Percentiles rank a stretch among this genome's conserved stretches.
These are phyloP conservation scores for Ernsta delagoae DNA, from an alignment of 2,888 invertebrate species.

Conservation along the genomic window DNA sequence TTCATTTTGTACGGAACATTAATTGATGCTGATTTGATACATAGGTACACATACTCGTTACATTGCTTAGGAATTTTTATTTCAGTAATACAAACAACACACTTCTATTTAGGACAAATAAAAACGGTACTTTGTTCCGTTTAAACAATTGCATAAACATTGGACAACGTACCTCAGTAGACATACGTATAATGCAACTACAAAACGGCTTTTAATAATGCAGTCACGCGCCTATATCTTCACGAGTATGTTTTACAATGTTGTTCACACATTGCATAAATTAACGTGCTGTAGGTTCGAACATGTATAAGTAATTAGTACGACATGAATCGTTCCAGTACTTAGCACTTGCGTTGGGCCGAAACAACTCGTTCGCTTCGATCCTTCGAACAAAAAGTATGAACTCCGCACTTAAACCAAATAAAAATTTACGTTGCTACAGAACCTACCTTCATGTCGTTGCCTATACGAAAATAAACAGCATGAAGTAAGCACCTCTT, in stretches of 20 bases:
- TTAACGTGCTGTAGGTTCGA: constrained; percentile 56
- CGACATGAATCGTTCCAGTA: constrained; percentile 34
- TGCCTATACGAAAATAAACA: too few relatives aligned
- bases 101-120: constrained; percentile 43
- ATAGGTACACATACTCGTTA: too few relatives aligned
- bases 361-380: constrained; percentile 7
- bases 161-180: constrained; percentile 5
- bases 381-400: neutral
- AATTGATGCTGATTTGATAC: too few relatives aligned
- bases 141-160: constrained; percentile 54
- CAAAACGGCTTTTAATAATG: constrained; percentile 57
- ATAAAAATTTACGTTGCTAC: neutral
- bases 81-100: constrained; percentile 6
- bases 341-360: constrained; percentile 11
- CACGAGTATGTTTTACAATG: constrained; percentile 70
- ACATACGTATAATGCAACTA: constrained; percentile 1
- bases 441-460: too few relatives aligned
- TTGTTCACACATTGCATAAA: constrained; percentile 65
- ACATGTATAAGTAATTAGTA: constrained; percentile 63
- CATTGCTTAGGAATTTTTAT: too few relatives aligned
- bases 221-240: constrained; percentile 64
- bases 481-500: too few relatives aligned
- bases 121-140: constrained; percentile 51
- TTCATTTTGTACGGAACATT: too few relatives aligned
- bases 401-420: neutral